A percentile compares a stretch with the other conserved stretches of the same genome.
These are phyloP conservation scores for Linnaemya tessellans DNA, from an alignment of 2,888 invertebrate genomes.

Conservation along the genomic window DNA sequence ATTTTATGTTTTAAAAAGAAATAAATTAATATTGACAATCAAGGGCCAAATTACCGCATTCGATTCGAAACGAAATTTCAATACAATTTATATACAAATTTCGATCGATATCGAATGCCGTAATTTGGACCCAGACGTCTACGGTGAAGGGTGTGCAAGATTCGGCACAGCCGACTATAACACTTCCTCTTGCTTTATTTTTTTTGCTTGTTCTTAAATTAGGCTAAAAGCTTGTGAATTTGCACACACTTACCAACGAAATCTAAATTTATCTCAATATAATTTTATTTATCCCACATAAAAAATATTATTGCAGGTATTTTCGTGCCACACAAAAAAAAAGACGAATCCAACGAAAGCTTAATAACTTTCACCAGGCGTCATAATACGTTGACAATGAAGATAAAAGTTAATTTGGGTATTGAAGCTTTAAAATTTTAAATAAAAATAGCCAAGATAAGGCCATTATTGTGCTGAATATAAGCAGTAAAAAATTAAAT, in stretches of 20 bases:
- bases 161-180: too few relatives aligned
- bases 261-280: not conserved
- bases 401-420: not conserved
- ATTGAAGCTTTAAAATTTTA: not conserved
- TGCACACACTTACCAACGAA: too few relatives aligned
- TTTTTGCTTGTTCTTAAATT: not conserved
- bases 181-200: too few relatives aligned
- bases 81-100: too few relatives aligned
- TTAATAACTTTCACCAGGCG: slow-evolving; percentile 12
- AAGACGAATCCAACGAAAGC: not conserved
- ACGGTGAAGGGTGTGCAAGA: too few relatives aligned
- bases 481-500: not conserved
- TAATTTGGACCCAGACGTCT: too few relatives aligned
- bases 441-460: not conserved
- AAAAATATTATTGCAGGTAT: not conserved
- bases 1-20: too few relatives aligned
- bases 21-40: too few relatives aligned
- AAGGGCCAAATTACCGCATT: too few relatives aligned
- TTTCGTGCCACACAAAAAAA: not conserved
- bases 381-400: not conserved
- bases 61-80: too few relatives aligned
- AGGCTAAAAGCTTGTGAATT: not conserved
- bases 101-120: too few relatives aligned
- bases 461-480: not conserved
- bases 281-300: not conserved